phyloP scores from a whole-genome alignment of 2,113 vertebrate species.

The Platichthys stellatus region DNA sequence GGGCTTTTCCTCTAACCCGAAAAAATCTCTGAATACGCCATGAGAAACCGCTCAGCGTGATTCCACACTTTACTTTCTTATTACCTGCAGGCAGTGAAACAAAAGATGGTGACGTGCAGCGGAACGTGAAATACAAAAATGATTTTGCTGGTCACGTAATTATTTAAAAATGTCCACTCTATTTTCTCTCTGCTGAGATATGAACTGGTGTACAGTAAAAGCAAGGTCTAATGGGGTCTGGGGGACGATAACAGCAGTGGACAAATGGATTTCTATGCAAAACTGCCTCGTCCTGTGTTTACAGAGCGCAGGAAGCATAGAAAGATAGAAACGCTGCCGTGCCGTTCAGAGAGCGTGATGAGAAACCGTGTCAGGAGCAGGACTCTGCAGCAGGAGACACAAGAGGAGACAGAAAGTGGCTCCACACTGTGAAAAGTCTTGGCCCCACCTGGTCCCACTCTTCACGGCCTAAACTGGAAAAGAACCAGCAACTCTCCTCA shows the following conservation, averaged over 20 bases:
- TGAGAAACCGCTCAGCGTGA: slow-evolving; percentile 32
- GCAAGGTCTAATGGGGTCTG: neutral
- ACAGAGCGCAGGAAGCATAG: no score
- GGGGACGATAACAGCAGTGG: neutral
- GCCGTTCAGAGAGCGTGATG: neutral
- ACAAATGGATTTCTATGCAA: neutral
- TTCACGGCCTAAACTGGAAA: neutral
- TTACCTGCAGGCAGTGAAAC: slow-evolving; percentile 31
- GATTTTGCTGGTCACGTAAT: no score
- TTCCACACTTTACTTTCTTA: slow-evolving; percentile 41
- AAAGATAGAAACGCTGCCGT: no score
- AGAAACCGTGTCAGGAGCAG: neutral
- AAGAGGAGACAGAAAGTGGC: neutral
- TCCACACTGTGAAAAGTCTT: neutral
- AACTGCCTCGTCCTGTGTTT: neutral
- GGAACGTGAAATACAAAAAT: neutral
- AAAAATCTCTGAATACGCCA: slow-evolving; percentile 1
- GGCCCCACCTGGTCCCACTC: neutral
- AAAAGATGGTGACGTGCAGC: slow-evolving; percentile 7
- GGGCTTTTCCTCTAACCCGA: slow-evolving; percentile 40
- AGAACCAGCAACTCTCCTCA: neutral
- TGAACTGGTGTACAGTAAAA: no score
- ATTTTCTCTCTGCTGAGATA: neutral
- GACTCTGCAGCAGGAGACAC: neutral
- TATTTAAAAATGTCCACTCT: no score